Evolutionary conservation across 2,113 vertebrate genomes (phyloP).

Genomic region (Dasyornis broadbenti): DNA sequence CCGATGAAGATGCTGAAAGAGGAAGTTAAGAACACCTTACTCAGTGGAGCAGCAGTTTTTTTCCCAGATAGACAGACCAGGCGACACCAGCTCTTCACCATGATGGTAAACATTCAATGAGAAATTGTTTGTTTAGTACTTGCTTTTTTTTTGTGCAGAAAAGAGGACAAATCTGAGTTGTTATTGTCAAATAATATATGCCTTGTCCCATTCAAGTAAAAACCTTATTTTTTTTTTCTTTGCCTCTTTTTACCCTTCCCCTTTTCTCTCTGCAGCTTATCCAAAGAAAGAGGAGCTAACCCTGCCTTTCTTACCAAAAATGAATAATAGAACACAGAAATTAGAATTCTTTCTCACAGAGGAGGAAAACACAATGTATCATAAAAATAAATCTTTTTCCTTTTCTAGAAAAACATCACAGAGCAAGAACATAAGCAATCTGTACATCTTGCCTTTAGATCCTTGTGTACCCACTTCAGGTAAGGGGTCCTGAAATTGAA

Average conservation of each 20-base stretch:
- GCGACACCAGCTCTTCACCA: conserved; percentile 87
- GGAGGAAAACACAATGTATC: neutral
- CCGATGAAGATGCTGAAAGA: conserved; percentile 79
- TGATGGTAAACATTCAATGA: conserved; percentile 82
- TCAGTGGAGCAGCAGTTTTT: conserved; percentile 92
- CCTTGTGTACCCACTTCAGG: conserved; percentile 96
- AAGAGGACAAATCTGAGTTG: neutral
- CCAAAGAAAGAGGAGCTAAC: neutral
- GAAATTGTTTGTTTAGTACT: neutral
- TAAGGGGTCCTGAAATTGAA: conserved; percentile 34
- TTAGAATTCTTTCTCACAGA: conserved; percentile 11
- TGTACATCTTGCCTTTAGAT: conserved; percentile 88
- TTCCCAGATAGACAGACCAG: conserved; percentile 88
- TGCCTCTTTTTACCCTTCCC: neutral
- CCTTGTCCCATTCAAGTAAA: neutral
- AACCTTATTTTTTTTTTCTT: neutral
- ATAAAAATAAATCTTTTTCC: conserved; percentile 21
- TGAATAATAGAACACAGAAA: neutral
- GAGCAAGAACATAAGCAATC: conserved; percentile 89
- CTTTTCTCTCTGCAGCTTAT: neutral
- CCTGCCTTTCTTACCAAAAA: conserved; percentile 18
- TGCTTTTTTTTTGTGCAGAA: neutral
- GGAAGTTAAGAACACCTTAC: conserved; percentile 87
- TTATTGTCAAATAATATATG: neutral
- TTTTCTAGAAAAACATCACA: conserved; percentile 88